Percentiles rank a stretch among this genome's conserved stretches.
phyloP scores from a whole-genome alignment of 2,888 invertebrate genomes.

The Drosophila monieri region DNA sequence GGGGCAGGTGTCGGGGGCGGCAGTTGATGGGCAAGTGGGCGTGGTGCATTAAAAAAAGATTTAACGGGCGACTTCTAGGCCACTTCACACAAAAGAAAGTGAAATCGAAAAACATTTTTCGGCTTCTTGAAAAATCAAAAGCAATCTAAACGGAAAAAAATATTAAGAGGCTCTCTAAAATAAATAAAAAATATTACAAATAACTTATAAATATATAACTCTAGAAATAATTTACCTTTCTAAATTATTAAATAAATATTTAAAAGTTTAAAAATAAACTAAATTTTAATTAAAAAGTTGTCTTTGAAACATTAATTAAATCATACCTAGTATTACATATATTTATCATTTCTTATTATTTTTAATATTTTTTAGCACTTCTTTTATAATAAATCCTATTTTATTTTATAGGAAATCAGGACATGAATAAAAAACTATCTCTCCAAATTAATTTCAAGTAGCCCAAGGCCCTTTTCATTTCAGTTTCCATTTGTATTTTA shows the following conservation, averaged over 20 bases:
- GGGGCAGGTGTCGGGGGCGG: neutral
- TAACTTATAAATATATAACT: neutral
- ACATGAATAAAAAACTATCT: too few relatives aligned
- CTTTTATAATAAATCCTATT: neutral
- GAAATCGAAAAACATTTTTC: slow-evolving; percentile 43
- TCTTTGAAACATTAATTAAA: too few relatives aligned
- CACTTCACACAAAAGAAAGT: slow-evolving; percentile 16
- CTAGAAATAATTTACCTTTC: too few relatives aligned
- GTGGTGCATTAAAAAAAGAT: slow-evolving; percentile 38
- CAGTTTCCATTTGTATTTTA: too few relatives aligned
- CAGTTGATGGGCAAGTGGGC: slow-evolving; percentile 32
- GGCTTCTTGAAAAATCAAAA: slow-evolving; percentile 9
- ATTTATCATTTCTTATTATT: too few relatives aligned
- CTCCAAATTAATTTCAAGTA: too few relatives aligned
- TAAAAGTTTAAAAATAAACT: too few relatives aligned
- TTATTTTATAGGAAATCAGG: too few relatives aligned
- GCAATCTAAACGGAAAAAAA: neutral
- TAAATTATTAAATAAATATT: too few relatives aligned
- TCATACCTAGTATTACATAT: too few relatives aligned
- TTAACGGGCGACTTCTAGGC: slow-evolving; percentile 12
- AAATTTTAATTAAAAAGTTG: too few relatives aligned
- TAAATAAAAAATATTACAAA: neutral
- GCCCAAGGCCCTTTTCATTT: too few relatives aligned
- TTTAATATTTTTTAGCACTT: neutral
- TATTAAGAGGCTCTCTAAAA: neutral